These are phyloP conservation scores for Rhagonycha lutea DNA, from an alignment of 2,888 invertebrate genomes.

Conservation along the genomic window DNA sequence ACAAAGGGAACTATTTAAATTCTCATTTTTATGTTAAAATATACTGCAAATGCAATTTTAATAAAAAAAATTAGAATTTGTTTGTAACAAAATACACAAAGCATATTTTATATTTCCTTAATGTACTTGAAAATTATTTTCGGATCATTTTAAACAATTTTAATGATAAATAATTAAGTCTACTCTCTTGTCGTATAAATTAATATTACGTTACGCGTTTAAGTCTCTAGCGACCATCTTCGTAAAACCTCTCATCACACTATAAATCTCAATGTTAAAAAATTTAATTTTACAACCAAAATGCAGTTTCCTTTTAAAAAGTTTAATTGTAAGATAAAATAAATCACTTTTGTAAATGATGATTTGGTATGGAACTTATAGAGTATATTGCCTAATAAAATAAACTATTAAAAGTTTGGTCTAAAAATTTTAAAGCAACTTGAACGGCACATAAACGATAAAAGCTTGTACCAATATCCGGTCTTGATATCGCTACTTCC, in stretches of 20 bases:
- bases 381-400: background rate
- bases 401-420: background rate
- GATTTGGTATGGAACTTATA: background rate
- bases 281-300: background rate
- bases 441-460: background rate
- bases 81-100: background rate
- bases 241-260: no score
- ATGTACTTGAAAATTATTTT: background rate
- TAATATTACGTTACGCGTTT: no score
- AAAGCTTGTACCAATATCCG: slow-evolving; percentile 4
- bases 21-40: background rate
- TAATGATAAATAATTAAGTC: background rate
- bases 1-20: background rate
- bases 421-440: background rate
- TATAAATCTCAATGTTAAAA: background rate
- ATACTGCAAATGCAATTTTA: background rate
- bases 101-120: background rate
- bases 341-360: background rate
- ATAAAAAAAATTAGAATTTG: background rate
- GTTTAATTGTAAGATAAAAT: background rate
- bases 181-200: no score
- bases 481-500: slow-evolving; percentile 1
- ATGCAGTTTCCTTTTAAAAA: background rate
- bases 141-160: background rate
- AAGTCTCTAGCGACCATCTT: no score